These are phyloP conservation scores for Chrysolina oricalcia DNA, from an alignment of 2,888 invertebrate species.

Conservation along the genomic window DNA sequence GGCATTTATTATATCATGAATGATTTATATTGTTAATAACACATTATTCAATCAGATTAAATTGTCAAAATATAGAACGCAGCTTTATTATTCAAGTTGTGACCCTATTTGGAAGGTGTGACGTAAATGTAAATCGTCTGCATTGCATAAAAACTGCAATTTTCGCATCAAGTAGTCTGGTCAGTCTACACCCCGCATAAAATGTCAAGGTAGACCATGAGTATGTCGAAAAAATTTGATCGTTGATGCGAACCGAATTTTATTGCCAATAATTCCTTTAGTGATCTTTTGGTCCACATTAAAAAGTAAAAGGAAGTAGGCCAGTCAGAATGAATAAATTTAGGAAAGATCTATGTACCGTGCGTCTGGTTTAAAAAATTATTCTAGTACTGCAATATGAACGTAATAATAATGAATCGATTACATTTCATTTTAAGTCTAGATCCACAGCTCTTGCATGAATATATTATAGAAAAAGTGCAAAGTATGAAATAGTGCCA, in stretches of 20 bases:
- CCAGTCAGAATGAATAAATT: not conserved
- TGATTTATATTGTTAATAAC: too few relatives aligned
- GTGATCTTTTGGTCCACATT: not conserved
- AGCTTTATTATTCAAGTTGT: slow-evolving; percentile 1
- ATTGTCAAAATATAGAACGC: too few relatives aligned
- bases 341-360: not conserved
- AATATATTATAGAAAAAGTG: too few relatives aligned
- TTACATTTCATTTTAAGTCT: too few relatives aligned
- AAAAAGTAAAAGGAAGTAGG: not conserved
- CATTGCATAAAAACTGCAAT: slow-evolving; percentile 16
- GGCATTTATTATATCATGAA: too few relatives aligned
- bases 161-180: slow-evolving; percentile 10
- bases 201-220: slow-evolving; percentile 22
- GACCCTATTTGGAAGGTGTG: not conserved
- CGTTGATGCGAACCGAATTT: slow-evolving; percentile 2
- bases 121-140: slow-evolving; percentile 8
- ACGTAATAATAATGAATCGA: too few relatives aligned
- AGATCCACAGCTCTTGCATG: too few relatives aligned
- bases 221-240: not conserved
- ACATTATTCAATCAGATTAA: too few relatives aligned
- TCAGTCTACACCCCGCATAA: slow-evolving; percentile 9
- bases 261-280: not conserved
- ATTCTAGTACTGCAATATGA: too few relatives aligned
- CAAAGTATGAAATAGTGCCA: too few relatives aligned
- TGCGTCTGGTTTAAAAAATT: too few relatives aligned